Evolutionary conservation across 2,888 invertebrate species (phyloP).

Genomic region (Eupithecia dodoneata): DNA sequence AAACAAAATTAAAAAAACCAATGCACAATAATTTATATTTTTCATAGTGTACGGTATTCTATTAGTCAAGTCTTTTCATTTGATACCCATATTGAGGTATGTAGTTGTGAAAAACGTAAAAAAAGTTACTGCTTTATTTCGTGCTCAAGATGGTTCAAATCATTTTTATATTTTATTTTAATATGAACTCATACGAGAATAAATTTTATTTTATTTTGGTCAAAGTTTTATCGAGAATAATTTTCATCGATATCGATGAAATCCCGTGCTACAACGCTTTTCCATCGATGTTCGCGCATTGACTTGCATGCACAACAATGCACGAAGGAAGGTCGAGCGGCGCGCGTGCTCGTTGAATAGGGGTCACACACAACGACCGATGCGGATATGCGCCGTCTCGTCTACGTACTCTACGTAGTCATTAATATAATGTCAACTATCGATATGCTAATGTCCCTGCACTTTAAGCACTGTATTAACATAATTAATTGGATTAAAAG

Average conservation of each 20-base stretch:
- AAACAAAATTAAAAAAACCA: background rate
- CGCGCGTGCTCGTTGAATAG: conserved; percentile 66
- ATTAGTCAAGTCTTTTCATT: no score
- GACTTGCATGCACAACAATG: conserved; percentile 53
- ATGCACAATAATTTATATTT: no score
- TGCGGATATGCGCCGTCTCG: conserved; percentile 53
- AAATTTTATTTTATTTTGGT: no score
- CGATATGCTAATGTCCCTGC: conserved; percentile 27
- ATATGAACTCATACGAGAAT: background rate
- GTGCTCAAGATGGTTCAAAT: background rate
- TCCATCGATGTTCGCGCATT: conserved; percentile 49
- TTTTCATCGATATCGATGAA: conserved; percentile 35
- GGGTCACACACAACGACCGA: conserved; percentile 62
- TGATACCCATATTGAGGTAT: no score
- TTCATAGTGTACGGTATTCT: no score
- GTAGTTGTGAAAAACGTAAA: no score
- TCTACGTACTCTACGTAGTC: conserved; percentile 13
- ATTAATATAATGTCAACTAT: conserved; percentile 23
- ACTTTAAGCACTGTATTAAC: conserved; percentile 20
- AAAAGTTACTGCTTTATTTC: background rate
- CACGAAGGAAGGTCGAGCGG: conserved; percentile 59
- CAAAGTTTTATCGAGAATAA: background rate
- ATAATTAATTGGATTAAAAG: background rate
- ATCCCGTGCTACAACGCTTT: conserved; percentile 39
- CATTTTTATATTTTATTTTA: background rate